These are phyloP conservation scores for Porites lutea DNA, from an alignment of 64 coral and sea anemone genomes.

Conservation along the genomic window DNA sequence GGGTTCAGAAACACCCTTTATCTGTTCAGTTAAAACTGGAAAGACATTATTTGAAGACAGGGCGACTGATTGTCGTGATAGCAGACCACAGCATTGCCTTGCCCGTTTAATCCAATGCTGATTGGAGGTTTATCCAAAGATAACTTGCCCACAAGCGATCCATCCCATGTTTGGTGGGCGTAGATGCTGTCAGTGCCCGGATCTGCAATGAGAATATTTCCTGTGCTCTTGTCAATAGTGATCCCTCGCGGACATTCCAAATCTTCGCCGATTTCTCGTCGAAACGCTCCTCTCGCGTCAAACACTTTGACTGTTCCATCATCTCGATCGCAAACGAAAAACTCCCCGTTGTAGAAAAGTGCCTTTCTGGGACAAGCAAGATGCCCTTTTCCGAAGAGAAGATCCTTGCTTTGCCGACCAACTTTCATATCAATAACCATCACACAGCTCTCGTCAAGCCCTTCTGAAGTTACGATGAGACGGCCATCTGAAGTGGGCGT, in stretches of 20 bases:
- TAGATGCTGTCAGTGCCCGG: constrained; percentile 13
- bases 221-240: background rate
- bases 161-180: background rate
- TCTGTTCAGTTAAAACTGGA: background rate
- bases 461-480: constrained; percentile 18
- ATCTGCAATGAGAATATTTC: constrained; percentile 26
- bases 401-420: background rate
- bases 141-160: constrained; percentile 22
- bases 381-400: constrained; percentile 5
- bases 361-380: constrained; percentile 34
- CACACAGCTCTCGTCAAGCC: constrained; percentile 26
- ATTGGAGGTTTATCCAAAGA: background rate
- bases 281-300: background rate
- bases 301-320: constrained; percentile 20
- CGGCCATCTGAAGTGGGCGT: background rate
- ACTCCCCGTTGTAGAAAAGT: background rate
- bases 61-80: constrained; percentile 6
- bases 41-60: constrained; percentile 10
- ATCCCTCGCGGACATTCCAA: constrained; percentile 30
- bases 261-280: constrained; percentile 34
- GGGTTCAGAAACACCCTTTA: background rate
- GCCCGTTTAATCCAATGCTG: constrained; percentile 15
- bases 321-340: constrained; percentile 22
- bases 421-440: background rate
- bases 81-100: constrained; percentile 7